These are phyloP conservation scores for Laupala kohalensis DNA, from an alignment of 1,140 invertebrate genomes.

Conservation along the genomic window DNA sequence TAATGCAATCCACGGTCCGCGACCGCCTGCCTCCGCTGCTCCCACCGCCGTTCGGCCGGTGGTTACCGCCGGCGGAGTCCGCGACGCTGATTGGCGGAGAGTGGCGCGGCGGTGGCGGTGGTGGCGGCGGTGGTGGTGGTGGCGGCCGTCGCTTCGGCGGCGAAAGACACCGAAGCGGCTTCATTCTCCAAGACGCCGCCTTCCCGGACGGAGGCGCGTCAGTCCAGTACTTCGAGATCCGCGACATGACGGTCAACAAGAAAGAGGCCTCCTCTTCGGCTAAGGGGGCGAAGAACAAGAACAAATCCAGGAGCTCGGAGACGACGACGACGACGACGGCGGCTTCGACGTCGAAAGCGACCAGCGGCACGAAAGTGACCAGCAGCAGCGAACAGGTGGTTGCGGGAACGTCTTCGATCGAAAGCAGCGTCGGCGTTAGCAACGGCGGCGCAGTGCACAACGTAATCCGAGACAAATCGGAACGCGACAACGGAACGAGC, in stretches of 20 bases:
- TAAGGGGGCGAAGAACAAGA: not conserved
- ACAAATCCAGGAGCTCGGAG: no score
- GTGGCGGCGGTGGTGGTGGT: no score
- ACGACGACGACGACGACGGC: not conserved
- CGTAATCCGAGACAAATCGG: not conserved
- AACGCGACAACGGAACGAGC: not conserved
- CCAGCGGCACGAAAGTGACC: not conserved
- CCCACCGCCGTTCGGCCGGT: not conserved
- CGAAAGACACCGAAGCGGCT: not conserved
- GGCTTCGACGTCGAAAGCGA: not conserved
- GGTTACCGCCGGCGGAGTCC: not conserved
- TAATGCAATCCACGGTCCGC: not conserved
- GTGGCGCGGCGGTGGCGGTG: no score
- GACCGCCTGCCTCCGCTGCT: not conserved
- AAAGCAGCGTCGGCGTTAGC: not conserved
- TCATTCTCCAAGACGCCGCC: not conserved
- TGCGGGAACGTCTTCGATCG: not conserved
- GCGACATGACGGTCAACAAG: constrained; percentile 7
- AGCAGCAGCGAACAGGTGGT: not conserved
- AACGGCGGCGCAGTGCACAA: not conserved
- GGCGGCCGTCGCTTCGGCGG: not conserved
- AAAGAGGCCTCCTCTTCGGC: not conserved
- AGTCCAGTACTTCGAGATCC: not conserved
- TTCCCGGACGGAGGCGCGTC: not conserved
- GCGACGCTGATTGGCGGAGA: not conserved